phyloP scores from a whole-genome alignment of 1,140 invertebrate species.

The Macrosteles quadrilineatus region DNA sequence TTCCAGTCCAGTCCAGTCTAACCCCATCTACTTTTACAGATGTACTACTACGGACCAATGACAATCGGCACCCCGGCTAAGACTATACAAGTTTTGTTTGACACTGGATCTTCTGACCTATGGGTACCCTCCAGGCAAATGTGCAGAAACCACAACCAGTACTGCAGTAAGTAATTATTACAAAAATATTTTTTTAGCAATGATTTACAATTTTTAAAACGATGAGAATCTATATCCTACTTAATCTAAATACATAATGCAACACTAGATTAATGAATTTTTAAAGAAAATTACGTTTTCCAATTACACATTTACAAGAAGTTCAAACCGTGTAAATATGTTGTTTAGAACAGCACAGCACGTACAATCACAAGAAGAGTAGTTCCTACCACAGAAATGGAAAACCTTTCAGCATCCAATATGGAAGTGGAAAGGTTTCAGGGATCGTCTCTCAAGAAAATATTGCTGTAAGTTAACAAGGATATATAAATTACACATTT shows the following conservation, averaged over 20 bases:
- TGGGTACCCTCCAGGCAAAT: slow-evolving; percentile 36
- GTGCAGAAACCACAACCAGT: slow-evolving; percentile 1
- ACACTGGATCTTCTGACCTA: slow-evolving; percentile 38
- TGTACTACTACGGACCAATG: slow-evolving; percentile 35
- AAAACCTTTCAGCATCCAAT: slow-evolving; percentile 9
- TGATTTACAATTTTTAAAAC: too few species aligned
- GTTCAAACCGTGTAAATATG: too few species aligned
- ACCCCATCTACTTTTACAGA: too few species aligned
- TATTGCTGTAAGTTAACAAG: slow-evolving; percentile 31
- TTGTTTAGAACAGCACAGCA: slow-evolving; percentile 21
- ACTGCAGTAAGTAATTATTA: slow-evolving; percentile 21
- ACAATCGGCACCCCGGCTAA: slow-evolving; percentile 33
- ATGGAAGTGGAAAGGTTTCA: slow-evolving; percentile 22
- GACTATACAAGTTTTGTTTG: slow-evolving; percentile 34
- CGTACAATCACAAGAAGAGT: slow-evolving; percentile 9
- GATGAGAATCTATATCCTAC: too few species aligned
- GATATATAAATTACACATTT: too few species aligned
- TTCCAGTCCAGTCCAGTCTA: too few species aligned
- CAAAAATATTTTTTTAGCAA: neutral
- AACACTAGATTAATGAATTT: too few species aligned
- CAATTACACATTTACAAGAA: too few species aligned
- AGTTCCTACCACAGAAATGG: slow-evolving; percentile 23
- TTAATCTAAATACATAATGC: too few species aligned
- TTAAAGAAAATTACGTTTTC: too few species aligned
- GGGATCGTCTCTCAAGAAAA: slow-evolving; percentile 18